phyloP scores from a whole-genome alignment of 2,113 vertebrate genomes.

The Excalfactoria chinensis region DNA sequence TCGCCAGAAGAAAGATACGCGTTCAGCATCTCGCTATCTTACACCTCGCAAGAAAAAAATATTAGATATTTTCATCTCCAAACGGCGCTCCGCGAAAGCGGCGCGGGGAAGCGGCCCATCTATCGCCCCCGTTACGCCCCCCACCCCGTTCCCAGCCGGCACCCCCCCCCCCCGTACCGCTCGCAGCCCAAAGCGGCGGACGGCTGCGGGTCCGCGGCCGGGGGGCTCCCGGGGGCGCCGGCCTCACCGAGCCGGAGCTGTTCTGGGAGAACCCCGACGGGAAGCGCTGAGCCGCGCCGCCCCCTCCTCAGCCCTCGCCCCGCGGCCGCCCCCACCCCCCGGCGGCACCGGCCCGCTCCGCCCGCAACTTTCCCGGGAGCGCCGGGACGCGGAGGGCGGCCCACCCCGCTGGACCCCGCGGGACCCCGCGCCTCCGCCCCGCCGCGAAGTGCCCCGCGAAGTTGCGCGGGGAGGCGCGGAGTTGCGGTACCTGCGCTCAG shows the following conservation, averaged over 20 bases:
- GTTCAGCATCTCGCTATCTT: constrained; percentile 71
- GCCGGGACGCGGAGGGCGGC: too few relatives aligned
- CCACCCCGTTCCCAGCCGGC: background rate
- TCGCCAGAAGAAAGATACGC: constrained; percentile 71
- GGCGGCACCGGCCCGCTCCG: too few relatives aligned
- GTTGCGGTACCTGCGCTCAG: too few relatives aligned
- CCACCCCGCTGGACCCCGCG: too few relatives aligned
- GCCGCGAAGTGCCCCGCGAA: too few relatives aligned
- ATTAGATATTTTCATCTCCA: constrained; percentile 31
- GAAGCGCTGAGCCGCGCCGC: background rate
- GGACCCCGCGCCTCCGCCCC: background rate
- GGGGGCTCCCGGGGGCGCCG: background rate
- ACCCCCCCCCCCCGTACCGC: too few relatives aligned
- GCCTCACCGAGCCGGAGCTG: too few relatives aligned
- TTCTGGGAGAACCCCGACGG: background rate
- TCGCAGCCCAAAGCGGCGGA: background rate
- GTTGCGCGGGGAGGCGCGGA: too few relatives aligned
- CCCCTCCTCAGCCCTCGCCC: too few relatives aligned
- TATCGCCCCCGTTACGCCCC: constrained; percentile 14
- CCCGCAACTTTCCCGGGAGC: too few relatives aligned
- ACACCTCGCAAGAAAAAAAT: constrained; percentile 58
- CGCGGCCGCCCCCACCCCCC: background rate
- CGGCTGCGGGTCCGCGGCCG: background rate
- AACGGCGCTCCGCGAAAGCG: constrained; percentile 38
- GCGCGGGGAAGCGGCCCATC: constrained; percentile 30